Conservation (phyloP, 37 sponge, comb jelly and placozoan species). For the Eunapius fragilis region DNA sequence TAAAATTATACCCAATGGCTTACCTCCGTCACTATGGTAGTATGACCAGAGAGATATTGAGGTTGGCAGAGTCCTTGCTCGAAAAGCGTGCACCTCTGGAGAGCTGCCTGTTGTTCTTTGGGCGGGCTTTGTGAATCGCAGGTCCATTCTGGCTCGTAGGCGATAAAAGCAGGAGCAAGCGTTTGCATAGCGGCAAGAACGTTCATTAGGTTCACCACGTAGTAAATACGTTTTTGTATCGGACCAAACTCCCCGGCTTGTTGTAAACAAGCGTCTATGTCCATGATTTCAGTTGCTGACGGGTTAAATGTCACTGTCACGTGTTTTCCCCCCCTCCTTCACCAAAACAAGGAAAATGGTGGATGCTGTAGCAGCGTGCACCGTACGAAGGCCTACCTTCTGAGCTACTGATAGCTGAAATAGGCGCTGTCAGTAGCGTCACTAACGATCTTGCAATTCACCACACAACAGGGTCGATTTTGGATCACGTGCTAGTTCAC, state of each 20-base stretch:
- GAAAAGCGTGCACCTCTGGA: constrained; percentile 16
- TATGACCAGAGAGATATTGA: constrained; percentile 4
- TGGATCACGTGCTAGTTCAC: not conserved
- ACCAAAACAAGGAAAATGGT: not conserved
- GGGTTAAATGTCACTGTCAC: not conserved
- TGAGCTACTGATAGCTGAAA: constrained; percentile 2
- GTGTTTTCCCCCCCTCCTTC: not conserved
- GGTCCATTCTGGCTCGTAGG: constrained; percentile 35
- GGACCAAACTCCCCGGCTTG: constrained; percentile 55
- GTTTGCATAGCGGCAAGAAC: constrained; percentile 1
- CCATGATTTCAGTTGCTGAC: constrained; percentile 21
- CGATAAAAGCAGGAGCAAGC: constrained; percentile 26
- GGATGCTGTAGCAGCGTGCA: not conserved
- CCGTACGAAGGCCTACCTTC: not conserved
- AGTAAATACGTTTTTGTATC: constrained; percentile 34
- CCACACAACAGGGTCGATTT: not conserved
- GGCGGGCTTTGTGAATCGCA: not conserved
- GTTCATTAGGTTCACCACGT: not conserved
- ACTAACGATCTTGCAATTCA: not conserved
- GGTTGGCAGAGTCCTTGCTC: constrained; percentile 23
- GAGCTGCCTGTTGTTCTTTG: not conserved
- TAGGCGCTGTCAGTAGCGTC: not conserved
- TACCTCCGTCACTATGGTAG: constrained; percentile 60
- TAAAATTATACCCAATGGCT: not conserved
- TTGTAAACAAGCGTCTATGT: constrained; percentile 49